Percentiles rank a stretch among this genome's conserved stretches.
These are phyloP conservation scores for Amblyjoppa fuscipennis DNA, from an alignment of 2,888 invertebrate genomes.

Conservation along the genomic window DNA sequence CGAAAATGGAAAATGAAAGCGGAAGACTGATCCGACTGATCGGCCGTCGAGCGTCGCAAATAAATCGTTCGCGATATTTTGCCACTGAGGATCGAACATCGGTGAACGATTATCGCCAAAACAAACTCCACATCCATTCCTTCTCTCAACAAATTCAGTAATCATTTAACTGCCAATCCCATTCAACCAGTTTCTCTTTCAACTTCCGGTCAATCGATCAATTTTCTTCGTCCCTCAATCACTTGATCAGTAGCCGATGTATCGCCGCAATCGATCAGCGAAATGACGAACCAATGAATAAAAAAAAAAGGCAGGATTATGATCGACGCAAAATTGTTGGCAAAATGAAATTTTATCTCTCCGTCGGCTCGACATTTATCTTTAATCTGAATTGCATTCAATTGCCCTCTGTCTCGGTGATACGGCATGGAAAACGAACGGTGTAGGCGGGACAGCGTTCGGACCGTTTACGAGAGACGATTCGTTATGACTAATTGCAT, in stretches of 20 bases:
- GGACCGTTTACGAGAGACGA: conserved; percentile 63
- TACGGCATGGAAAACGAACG: conserved; percentile 10
- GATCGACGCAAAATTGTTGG: conserved; percentile 6
- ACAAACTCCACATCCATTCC: not conserved
- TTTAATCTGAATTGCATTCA: conserved; percentile 3
- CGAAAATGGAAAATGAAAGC: conserved; percentile 48
- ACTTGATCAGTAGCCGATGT: not conserved
- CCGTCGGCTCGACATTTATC: conserved; percentile 3
- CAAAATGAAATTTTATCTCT: not conserved
- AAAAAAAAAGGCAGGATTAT: not conserved
- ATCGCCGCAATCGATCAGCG: not conserved
- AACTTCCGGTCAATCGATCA: too few species aligned
- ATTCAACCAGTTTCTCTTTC: too few species aligned
- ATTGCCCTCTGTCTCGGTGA: conserved; percentile 17
- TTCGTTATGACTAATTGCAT: conserved; percentile 71
- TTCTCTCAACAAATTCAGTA: not conserved
- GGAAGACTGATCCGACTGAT: conserved; percentile 54
- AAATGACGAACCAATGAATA: not conserved
- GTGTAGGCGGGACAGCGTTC: conserved; percentile 26
- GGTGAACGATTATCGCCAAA: conserved; percentile 33
- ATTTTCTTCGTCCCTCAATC: too few species aligned
- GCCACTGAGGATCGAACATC: not conserved
- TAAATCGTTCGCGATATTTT: not conserved
- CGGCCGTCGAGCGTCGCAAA: not conserved
- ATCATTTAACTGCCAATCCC: too few species aligned